Conservation (phyloP, 2,888 invertebrate species). For the Cyaniris semiargus region DNA sequence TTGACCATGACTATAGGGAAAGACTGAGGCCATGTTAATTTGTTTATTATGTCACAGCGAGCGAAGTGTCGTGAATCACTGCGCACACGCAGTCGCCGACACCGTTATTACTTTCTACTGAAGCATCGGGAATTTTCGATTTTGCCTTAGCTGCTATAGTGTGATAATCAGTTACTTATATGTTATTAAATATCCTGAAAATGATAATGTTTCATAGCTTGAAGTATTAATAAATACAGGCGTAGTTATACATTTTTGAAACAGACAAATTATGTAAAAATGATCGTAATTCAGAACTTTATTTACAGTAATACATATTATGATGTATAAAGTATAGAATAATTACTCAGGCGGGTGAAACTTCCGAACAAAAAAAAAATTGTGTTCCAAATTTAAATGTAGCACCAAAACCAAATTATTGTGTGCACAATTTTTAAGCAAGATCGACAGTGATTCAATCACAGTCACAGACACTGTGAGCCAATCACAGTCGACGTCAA, state of each 20-base stretch:
- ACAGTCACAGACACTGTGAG: too few species aligned
- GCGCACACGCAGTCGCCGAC: slow-evolving; percentile 54
- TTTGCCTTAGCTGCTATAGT: slow-evolving; percentile 31
- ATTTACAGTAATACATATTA: too few species aligned
- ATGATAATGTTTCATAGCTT: background rate
- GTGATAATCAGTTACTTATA: background rate
- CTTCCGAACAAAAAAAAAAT: too few species aligned
- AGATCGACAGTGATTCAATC: too few species aligned
- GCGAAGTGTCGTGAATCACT: slow-evolving; percentile 72
- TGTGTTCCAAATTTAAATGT: too few species aligned
- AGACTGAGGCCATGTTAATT: slow-evolving; percentile 61
- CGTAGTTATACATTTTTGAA: background rate
- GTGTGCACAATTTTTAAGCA: too few species aligned
- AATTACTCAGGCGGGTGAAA: too few species aligned
- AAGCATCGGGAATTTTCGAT: slow-evolving; percentile 42
- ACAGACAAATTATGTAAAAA: background rate
- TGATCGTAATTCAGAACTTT: background rate
- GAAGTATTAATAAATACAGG: background rate
- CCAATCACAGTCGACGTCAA: too few species aligned
- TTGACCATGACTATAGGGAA: slow-evolving; percentile 45
- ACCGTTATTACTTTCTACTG: slow-evolving; percentile 78
- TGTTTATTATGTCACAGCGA: slow-evolving; percentile 75
- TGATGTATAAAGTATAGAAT: too few species aligned
- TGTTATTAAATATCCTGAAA: background rate
- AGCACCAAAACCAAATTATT: too few species aligned